Percentiles rank a stretch among this genome's conserved stretches.
Conservation (phyloP, 2,888 invertebrate species). For the Lordiphosa fenestrarum region DNA sequence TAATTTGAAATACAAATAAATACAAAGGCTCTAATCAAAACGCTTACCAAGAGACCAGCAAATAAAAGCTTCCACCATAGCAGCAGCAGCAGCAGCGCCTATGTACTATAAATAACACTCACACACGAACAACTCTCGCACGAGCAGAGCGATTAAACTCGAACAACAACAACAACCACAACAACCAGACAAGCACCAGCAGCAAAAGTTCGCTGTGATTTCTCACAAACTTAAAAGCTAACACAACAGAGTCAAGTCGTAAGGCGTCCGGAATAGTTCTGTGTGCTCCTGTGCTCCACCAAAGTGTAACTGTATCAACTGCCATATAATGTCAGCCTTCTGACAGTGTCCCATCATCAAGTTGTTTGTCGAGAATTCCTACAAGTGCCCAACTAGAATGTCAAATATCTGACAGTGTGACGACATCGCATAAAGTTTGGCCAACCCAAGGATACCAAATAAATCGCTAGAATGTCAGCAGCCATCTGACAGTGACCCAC, state of each 20-base stretch:
- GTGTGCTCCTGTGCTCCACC: constrained; percentile 31
- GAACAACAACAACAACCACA: constrained; percentile 18
- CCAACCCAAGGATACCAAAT: constrained; percentile 29
- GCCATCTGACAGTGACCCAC: constrained; percentile 61
- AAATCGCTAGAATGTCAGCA: constrained; percentile 49
- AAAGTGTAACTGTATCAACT: constrained; percentile 22
- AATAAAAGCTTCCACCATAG: constrained; percentile 29
- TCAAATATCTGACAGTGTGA: constrained; percentile 58
- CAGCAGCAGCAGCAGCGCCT: not conserved
- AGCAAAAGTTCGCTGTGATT: constrained; percentile 44
- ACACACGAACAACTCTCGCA: constrained; percentile 41
- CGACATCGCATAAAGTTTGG: constrained; percentile 8
- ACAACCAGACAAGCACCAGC: not conserved
- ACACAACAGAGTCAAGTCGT: constrained; percentile 53
- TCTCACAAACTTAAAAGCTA: constrained; percentile 47
- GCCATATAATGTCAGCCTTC: constrained; percentile 41
- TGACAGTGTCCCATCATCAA: not conserved
- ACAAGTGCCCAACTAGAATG: constrained; percentile 36
- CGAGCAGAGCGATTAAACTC: constrained; percentile 47
- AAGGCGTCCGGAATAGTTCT: constrained; percentile 62
- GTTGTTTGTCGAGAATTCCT: too few species aligned
- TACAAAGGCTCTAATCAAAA: constrained; percentile 14
- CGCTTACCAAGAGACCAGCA: constrained; percentile 1
- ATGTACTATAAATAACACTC: constrained; percentile 42
- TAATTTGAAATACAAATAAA: constrained; percentile 35